These are phyloP conservation scores for Hermatobates lingyangjiaoensis DNA, from an alignment of 1,140 invertebrate species.

Conservation along the genomic window DNA sequence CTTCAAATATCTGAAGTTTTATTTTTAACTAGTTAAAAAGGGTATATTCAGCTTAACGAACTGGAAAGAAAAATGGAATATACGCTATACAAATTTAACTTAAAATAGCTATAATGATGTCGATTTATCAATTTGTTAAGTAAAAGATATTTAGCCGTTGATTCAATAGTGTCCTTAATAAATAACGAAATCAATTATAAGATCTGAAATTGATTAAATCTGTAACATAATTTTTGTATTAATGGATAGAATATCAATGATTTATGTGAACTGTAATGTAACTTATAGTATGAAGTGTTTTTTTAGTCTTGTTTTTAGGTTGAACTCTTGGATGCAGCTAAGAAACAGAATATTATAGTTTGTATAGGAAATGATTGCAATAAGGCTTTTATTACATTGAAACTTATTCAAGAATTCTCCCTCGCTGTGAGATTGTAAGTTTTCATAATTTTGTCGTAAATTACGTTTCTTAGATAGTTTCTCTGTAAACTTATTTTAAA, in stretches of 20 bases:
- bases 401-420: conserved; percentile 61
- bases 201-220: background rate
- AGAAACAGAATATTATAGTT: conserved; percentile 62
- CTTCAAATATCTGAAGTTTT: background rate
- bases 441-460: background rate
- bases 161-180: background rate
- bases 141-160: background rate
- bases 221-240: background rate
- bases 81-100: no score
- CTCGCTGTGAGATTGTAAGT: conserved; percentile 29
- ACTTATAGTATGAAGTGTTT: background rate
- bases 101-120: no score
- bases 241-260: background rate
- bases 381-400: conserved; percentile 73
- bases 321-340: conserved; percentile 60
- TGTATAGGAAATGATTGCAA: conserved; percentile 62
- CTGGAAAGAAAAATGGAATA: no score
- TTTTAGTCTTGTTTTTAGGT: conserved; percentile 28
- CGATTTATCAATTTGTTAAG: no score
- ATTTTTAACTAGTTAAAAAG: background rate
- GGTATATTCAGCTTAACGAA: background rate
- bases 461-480: background rate
- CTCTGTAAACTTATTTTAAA: background rate
- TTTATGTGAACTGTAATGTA: background rate
- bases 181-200: no score